Conservation (phyloP, 2,113 vertebrate genomes). For the Isurus oxyrinchus region DNA sequence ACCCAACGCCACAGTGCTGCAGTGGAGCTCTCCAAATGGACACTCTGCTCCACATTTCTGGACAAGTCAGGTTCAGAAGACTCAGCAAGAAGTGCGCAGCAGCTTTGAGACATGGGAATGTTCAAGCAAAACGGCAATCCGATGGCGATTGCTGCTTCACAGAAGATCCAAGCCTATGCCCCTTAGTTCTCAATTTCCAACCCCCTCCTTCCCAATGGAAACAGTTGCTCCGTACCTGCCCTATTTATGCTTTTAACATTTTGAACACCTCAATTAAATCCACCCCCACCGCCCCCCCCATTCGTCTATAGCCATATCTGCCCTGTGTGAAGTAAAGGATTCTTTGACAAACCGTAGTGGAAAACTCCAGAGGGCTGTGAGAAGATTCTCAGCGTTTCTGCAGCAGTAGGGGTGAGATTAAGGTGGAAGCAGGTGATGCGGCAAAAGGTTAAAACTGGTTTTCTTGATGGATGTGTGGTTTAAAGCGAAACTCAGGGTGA, state of each 20-base stretch:
- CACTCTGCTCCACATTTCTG: too few species aligned
- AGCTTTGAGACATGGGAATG: too few species aligned
- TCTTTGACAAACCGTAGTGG: neutral
- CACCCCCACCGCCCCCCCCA: neutral
- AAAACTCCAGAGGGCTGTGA: neutral
- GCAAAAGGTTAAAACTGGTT: neutral
- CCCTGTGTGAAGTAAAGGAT: too few species aligned
- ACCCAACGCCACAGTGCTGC: too few species aligned
- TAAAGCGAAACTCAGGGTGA: neutral
- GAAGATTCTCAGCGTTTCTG: neutral
- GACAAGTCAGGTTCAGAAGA: too few species aligned
- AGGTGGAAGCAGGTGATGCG: neutral
- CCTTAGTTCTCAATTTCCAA: neutral
- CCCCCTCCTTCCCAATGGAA: neutral
- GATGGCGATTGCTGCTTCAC: too few species aligned
- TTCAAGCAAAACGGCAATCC: too few species aligned
- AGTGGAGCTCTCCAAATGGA: too few species aligned
- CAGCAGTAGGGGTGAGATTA: neutral
- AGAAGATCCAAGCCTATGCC: too few species aligned
- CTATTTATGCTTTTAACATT: neutral
- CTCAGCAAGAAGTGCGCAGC: too few species aligned
- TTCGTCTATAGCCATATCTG: neutral
- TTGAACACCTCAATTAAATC: neutral
- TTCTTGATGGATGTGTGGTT: neutral
- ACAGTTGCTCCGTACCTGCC: neutral